These are phyloP conservation scores for Bombus fervidus DNA, from an alignment of 1,140 invertebrate genomes.

Conservation along the genomic window DNA sequence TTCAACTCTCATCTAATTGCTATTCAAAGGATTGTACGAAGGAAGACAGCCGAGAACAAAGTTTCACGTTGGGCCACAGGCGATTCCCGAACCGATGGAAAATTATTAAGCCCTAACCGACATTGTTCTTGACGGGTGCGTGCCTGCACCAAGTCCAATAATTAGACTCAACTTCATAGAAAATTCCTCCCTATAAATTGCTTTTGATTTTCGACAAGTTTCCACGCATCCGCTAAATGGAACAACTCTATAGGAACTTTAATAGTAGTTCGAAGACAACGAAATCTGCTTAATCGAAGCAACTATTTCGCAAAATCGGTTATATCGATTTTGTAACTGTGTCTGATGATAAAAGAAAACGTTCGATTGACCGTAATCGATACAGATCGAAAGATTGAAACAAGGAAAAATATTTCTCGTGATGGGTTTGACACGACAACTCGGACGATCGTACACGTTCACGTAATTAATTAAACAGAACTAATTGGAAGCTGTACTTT, in stretches of 20 bases:
- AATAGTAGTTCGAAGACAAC: too few species aligned
- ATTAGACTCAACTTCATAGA: neutral
- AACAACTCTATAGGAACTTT: neutral
- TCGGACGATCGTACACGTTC: neutral
- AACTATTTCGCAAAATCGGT: too few species aligned
- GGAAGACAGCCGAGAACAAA: conserved; percentile 19
- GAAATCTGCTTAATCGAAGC: too few species aligned
- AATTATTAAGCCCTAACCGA: conserved; percentile 17
- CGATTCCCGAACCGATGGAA: conserved; percentile 16
- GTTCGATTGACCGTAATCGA: neutral
- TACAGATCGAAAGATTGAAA: neutral
- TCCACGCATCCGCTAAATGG: neutral
- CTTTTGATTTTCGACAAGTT: neutral
- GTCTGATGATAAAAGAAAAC: neutral
- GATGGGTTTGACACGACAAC: neutral
- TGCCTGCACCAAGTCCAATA: neutral
- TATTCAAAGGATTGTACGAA: conserved; percentile 42
- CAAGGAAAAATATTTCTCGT: too few species aligned
- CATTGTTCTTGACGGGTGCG: neutral
- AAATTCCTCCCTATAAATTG: neutral
- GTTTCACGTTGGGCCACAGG: conserved; percentile 13
- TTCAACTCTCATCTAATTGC: conserved; percentile 40
- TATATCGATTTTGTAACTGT: neutral
- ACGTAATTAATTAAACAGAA: conserved; percentile 37
- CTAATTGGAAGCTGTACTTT: neutral